Base-by-base conservation (phyloP, 2,888 invertebrate genomes). In the Agrilus biguttatus region DNA sequence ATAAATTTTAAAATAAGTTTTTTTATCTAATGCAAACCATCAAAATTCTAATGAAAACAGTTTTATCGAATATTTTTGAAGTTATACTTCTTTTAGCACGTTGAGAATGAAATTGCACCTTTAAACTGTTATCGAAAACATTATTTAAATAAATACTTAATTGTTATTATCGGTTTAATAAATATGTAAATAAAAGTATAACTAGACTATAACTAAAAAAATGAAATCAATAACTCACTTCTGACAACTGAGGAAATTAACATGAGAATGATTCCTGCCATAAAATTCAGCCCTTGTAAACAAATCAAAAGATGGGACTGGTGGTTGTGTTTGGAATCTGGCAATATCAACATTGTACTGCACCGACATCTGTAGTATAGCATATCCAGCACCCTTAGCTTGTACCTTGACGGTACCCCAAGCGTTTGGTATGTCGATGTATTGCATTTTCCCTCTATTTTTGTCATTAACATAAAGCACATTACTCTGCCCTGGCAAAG, bases 351-450 rank as follows among this genome's bases (percentile, higher is more conserved):
- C 89, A 68, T 90, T 90, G 69, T 91, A 92, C 62, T 88, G 85
- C 21, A 89, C 88, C 33, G 86, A 83, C 81, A 95, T 82, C 72
- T 95, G 93, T 51, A 95, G 73, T 55, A 95, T 81, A 4, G 93
- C 92, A 67, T 86, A 87, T n/a, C 95, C 95, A 3, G 89, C 86
- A 49, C 95, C 96, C 60, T 83, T 83, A 0, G 89, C 92, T 53
- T 87, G 83, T 37, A 93, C 89, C 66, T 89, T 86, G 33, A 95
- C 87, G 1, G 89, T 90, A 56, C 95, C 95, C 86, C 89, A 95
- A 37, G 92, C 92, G 57, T 84, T 79, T 0, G 90, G 89, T 62
- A 92, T 88, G 55, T 88, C 81, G 45, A 91, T 75, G 48, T 71
- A 76, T 67, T 90, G 90, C 55, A 87, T 72, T 51, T 72, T 69